Conservation (phyloP, 2,888 invertebrate genomes). For the Octonoba sinensis region DNA sequence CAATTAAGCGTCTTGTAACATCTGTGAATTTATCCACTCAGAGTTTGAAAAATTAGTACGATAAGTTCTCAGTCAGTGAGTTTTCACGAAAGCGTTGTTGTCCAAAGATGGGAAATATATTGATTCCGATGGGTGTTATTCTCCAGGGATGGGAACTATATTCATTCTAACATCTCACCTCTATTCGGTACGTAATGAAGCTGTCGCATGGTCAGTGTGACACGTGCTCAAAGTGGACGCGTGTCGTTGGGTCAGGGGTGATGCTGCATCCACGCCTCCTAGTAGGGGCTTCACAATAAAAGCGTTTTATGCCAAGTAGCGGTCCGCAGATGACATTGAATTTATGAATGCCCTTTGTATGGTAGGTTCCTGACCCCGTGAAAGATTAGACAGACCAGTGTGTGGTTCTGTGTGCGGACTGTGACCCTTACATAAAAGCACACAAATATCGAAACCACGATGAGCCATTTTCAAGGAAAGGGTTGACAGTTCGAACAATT, state of each 20-base stretch:
- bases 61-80: too few relatives aligned
- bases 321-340: conserved; percentile 26
- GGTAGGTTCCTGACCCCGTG: conserved; percentile 44
- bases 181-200: too few relatives aligned
- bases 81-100: too few relatives aligned
- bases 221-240: conserved; percentile 19
- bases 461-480: conserved; percentile 27
- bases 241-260: conserved; percentile 39
- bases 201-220: too few relatives aligned
- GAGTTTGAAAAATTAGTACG: too few relatives aligned
- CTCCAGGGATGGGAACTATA: too few relatives aligned
- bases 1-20: too few relatives aligned
- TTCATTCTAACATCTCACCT: too few relatives aligned
- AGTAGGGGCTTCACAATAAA: conserved; percentile 17
- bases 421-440: conserved; percentile 31
- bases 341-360: conserved; percentile 40
- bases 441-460: conserved; percentile 34
- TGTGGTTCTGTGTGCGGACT: conserved; percentile 21
- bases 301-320: conserved; percentile 1
- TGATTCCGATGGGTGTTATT: too few relatives aligned
- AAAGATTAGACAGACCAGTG: conserved; percentile 51
- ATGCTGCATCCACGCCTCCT: not conserved
- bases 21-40: too few relatives aligned
- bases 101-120: too few relatives aligned
- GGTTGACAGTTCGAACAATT: conserved; percentile 15